A percentile compares a stretch with the other conserved stretches of the same genome.
phyloP scores from a whole-genome alignment of 2,797 vertebrate genomes.

The Spondyliosoma cantharus region DNA sequence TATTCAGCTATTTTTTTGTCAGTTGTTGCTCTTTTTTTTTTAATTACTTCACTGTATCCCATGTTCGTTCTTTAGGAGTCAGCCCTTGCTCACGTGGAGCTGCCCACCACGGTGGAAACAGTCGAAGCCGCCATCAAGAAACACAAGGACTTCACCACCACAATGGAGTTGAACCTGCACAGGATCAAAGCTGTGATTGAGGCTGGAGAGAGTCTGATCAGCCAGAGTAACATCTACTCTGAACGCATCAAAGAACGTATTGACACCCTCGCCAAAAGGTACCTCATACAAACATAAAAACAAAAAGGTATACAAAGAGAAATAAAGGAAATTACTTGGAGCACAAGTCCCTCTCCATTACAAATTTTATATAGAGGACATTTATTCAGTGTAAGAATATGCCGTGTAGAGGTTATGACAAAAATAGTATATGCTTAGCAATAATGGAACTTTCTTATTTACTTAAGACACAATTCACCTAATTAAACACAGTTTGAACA shows the following conservation, averaged over 20 bases:
- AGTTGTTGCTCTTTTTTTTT: too few species aligned
- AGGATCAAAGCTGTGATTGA: conserved; percentile 89
- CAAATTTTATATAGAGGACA: too few species aligned
- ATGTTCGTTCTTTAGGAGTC: conserved; percentile 82
- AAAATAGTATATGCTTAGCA: background rate
- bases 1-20: background rate
- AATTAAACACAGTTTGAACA: background rate
- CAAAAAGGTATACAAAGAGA: background rate
- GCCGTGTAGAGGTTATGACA: too few species aligned
- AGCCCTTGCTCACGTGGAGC: conserved; percentile 85
- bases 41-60: background rate
- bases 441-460: background rate
- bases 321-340: background rate
- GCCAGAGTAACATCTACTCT: conserved; percentile 89
- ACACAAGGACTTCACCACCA: conserved; percentile 93
- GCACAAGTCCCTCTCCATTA: too few species aligned
- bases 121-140: conserved; percentile 89
- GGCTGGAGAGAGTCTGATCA: conserved; percentile 90
- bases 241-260: conserved; percentile 88
- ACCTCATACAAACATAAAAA: background rate
- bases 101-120: conserved; percentile 88
- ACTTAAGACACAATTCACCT: background rate
- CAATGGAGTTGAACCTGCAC: conserved; percentile 93
- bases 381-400: too few species aligned
- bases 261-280: conserved; percentile 87